A percentile compares a stretch with the other conserved stretches of the same genome.
Conservation (phyloP, 2,888 invertebrate genomes). For the Drosophila mimetica region DNA sequence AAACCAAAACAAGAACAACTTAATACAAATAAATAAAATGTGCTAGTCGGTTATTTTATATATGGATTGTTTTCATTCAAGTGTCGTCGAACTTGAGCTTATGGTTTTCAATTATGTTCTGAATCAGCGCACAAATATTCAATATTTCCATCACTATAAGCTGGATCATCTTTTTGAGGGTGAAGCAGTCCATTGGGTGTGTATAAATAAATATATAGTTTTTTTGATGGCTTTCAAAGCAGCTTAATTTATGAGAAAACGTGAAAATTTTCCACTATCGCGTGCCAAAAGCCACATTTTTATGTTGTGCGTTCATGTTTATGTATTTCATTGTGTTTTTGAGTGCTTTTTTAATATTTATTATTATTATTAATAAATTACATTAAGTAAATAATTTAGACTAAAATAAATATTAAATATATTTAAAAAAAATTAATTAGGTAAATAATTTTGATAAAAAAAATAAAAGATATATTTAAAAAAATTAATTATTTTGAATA, state of each 20-base stretch:
- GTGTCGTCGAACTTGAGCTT: constrained; percentile 11
- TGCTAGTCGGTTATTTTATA: background rate
- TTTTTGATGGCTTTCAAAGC: background rate
- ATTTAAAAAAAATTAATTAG: too few relatives aligned
- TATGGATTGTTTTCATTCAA: constrained; percentile 7
- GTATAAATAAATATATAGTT: background rate
- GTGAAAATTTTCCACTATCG: constrained; percentile 8
- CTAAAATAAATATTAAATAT: too few relatives aligned
- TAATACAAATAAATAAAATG: background rate
- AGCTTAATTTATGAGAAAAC: background rate
- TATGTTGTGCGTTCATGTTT: too few relatives aligned
- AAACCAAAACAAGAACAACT: background rate
- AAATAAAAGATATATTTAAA: too few relatives aligned
- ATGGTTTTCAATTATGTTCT: constrained; percentile 4
- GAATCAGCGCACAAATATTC: background rate
- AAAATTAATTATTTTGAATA: too few relatives aligned
- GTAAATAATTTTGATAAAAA: too few relatives aligned
- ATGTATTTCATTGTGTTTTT: too few relatives aligned
- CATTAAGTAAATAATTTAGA: too few relatives aligned
- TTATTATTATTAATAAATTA: too few relatives aligned
- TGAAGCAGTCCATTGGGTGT: background rate
- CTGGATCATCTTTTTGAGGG: background rate
- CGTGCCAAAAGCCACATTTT: background rate
- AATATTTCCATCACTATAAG: background rate
- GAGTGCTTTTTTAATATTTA: too few relatives aligned